phyloP scores from a whole-genome alignment of 2,113 vertebrate species.

The Pseudorasbora parva region DNA sequence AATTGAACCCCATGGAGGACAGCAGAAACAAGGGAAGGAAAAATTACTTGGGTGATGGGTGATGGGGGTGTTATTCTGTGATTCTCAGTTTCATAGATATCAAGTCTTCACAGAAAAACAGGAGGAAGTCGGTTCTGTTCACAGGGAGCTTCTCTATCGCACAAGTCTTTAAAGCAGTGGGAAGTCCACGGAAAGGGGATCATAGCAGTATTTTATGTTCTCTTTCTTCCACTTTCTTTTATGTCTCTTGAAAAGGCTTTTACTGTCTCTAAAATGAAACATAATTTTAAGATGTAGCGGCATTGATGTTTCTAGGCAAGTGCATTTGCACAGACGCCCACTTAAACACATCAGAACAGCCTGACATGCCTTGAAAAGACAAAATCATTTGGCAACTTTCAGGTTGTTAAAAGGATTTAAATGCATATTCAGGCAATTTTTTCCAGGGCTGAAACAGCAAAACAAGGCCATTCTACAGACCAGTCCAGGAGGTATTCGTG shows the following conservation, averaged over 20 bases:
- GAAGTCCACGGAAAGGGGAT: neutral
- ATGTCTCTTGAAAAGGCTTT: neutral
- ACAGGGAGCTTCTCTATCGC: neutral
- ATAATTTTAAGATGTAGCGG: neutral
- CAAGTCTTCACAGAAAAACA: neutral
- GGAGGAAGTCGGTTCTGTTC: neutral
- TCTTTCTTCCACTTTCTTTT: neutral
- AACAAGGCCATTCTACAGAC: neutral
- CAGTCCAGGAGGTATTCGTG: neutral
- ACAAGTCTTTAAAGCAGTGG: conserved; percentile 5
- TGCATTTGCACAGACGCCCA: neutral
- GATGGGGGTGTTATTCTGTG: too few species aligned
- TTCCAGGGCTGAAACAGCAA: neutral
- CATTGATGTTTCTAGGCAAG: neutral
- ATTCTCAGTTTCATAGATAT: neutral
- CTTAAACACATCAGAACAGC: neutral
- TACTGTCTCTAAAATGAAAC: neutral
- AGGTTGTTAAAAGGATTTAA: neutral
- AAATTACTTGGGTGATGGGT: neutral
- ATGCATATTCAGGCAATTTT: neutral
- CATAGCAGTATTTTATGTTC: neutral
- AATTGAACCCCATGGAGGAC: neutral
- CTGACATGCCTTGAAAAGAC: neutral
- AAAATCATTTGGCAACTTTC: neutral
- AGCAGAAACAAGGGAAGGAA: neutral